Conservation (phyloP, 2,888 invertebrate species). For the Dysmachus trigonus region DNA sequence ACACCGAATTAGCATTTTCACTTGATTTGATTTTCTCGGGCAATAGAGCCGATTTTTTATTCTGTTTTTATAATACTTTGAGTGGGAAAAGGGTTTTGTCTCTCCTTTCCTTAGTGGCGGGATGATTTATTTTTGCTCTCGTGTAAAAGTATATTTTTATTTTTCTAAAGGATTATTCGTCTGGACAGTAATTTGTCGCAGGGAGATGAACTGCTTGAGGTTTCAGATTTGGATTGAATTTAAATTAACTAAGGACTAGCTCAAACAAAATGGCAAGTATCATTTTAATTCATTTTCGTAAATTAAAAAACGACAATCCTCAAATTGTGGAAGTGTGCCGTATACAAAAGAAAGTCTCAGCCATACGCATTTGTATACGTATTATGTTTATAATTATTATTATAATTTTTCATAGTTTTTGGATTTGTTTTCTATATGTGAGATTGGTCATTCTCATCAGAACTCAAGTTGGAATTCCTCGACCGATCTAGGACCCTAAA, state of each 20-base stretch:
- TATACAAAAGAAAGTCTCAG: no score
- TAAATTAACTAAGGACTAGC: not conserved
- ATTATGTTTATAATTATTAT: no score
- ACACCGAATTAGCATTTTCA: slow-evolving; percentile 47
- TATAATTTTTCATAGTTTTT: no score
- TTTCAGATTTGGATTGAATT: not conserved
- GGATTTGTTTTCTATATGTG: no score
- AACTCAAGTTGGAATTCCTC: no score
- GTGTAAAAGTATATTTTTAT: not conserved
- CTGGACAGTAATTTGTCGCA: not conserved
- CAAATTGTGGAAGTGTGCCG: no score
- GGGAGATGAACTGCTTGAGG: not conserved
- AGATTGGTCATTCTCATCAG: no score
- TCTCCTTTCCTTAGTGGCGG: not conserved
- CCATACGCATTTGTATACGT: no score
- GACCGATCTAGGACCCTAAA: no score
- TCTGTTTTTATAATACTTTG: not conserved
- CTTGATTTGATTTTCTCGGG: slow-evolving; percentile 38
- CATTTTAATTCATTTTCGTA: not conserved
- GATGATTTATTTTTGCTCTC: not conserved
- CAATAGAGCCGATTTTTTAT: not conserved
- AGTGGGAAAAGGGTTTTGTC: not conserved
- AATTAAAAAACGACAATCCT: no score
- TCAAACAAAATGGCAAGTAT: not conserved
- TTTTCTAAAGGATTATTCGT: not conserved